Evolutionary conservation across 2,113 vertebrate genomes (phyloP).

Genomic region (Brienomyrus longianalis): DNA sequence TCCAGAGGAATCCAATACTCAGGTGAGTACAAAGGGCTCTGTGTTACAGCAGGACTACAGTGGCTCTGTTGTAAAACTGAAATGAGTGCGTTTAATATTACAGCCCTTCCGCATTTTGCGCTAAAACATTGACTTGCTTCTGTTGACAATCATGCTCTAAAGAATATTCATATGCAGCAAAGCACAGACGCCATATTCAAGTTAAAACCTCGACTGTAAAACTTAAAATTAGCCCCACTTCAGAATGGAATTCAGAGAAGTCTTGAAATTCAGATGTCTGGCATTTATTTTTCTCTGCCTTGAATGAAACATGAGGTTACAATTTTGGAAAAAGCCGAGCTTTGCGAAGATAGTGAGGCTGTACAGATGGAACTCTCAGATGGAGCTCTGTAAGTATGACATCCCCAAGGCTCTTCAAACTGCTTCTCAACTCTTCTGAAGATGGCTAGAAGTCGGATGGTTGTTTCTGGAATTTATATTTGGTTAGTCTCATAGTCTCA

Average conservation of each 20-base stretch:
- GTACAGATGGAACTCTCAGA: not conserved
- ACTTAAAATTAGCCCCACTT: not conserved
- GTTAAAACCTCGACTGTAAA: not conserved
- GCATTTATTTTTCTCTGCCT: not conserved
- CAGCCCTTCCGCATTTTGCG: not conserved
- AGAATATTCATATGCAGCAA: not conserved
- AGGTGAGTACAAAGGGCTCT: not conserved
- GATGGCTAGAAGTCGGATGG: not conserved
- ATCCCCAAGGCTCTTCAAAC: not conserved
- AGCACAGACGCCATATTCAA: not conserved
- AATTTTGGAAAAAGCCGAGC: not conserved
- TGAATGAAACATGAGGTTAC: not conserved
- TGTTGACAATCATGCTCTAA: not conserved
- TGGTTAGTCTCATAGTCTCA: no score
- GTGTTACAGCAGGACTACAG: not conserved
- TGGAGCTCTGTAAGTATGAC: not conserved
- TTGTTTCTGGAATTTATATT: not conserved
- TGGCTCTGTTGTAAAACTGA: constrained; percentile 4
- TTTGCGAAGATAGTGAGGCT: not conserved
- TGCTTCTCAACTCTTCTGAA: not conserved
- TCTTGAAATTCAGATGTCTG: not conserved
- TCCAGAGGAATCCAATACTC: not conserved
- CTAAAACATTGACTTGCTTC: not conserved
- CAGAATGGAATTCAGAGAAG: not conserved
- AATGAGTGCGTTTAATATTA: not conserved